Evolutionary conservation across 37 sponge, comb jelly and placozoan genomes (phyloP).

Genomic region (Halichondria panicea): DNA sequence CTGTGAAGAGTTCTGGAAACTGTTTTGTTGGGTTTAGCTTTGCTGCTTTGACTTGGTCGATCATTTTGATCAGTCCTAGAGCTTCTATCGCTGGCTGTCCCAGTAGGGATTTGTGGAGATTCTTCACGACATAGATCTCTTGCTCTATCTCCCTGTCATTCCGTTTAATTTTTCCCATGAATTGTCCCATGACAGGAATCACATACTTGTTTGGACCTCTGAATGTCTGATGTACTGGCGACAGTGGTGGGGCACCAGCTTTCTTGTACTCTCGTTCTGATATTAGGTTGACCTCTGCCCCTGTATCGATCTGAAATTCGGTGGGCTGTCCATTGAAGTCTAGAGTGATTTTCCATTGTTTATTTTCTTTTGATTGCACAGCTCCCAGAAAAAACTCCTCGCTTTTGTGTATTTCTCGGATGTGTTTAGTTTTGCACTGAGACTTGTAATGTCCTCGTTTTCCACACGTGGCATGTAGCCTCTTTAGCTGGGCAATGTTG

Average conservation of each 20-base stretch:
- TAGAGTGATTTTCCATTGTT: slow-evolving; percentile 9
- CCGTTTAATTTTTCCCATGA: background rate
- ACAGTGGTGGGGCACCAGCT: background rate
- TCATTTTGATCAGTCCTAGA: slow-evolving; percentile 8
- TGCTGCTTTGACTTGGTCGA: background rate
- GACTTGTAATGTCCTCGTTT: too few relatives aligned
- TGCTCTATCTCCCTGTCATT: background rate
- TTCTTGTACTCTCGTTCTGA: background rate
- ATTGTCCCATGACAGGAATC: background rate
- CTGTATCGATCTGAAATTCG: slow-evolving; percentile 21
- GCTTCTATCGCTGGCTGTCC: slow-evolving; percentile 43
- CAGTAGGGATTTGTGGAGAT: slow-evolving; percentile 11
- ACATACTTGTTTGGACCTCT: background rate
- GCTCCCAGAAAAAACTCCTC: background rate
- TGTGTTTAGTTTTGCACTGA: too few relatives aligned
- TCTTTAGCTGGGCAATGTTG: slow-evolving; percentile 31
- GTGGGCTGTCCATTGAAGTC: background rate
- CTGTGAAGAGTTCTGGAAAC: slow-evolving; percentile 34
- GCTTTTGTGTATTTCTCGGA: background rate
- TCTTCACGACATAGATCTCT: slow-evolving; percentile 20
- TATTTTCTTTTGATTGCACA: background rate
- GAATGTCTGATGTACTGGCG: background rate
- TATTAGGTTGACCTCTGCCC: slow-evolving; percentile 23
- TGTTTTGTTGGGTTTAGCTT: background rate
- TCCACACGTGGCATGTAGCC: slow-evolving; percentile 13